Evolutionary conservation across 2,113 vertebrate genomes (phyloP).

Genomic region (Phocoena phocoena): DNA sequence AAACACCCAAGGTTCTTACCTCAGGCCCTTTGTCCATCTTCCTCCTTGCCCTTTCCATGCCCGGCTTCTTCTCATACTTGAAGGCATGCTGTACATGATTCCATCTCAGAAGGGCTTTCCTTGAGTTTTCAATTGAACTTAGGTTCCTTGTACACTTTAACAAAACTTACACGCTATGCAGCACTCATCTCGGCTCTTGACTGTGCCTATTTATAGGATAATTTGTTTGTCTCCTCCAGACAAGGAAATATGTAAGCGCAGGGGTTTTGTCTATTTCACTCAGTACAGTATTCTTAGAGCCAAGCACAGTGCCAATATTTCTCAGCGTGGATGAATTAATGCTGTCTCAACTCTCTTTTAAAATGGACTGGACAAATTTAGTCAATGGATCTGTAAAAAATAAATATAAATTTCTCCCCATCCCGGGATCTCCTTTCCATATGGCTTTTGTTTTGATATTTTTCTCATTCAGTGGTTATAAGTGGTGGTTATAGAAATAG

Average conservation of each 20-base stretch:
- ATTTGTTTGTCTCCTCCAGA: neutral
- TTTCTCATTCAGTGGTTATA: constrained; percentile 13
- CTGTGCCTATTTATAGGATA: neutral
- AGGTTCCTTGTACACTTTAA: neutral
- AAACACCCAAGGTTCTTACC: neutral
- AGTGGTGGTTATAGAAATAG: neutral
- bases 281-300: neutral
- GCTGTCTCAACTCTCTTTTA: neutral
- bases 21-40: neutral
- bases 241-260: neutral
- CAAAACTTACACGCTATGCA: neutral
- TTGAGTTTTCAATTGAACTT: neutral
- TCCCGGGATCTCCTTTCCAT: neutral
- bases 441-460: constrained; percentile 7
- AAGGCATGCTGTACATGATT: neutral
- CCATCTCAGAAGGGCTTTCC: neutral
- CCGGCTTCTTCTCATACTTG: neutral
- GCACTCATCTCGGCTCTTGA: neutral
- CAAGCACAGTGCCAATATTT: neutral
- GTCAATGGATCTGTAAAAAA: neutral
- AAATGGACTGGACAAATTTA: neutral
- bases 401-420: neutral
- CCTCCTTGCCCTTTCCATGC: neutral
- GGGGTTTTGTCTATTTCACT: neutral
- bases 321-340: neutral